Evolutionary conservation across 2,888 invertebrate species (phyloP), one percentile per base, ranked within the genome.

Genomic region (Psococerastis gibbosa): DNA sequence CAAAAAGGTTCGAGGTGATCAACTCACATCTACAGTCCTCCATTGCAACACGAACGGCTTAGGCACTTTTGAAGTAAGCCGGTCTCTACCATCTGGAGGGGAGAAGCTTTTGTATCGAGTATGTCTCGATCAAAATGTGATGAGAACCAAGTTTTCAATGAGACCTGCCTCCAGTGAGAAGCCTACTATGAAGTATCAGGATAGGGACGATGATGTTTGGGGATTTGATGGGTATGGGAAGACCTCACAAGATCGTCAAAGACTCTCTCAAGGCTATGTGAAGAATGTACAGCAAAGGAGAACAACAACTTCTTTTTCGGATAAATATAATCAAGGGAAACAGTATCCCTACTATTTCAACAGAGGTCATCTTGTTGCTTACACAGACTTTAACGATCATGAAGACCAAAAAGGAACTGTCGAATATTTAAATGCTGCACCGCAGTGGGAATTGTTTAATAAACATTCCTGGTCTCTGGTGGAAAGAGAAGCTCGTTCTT

Each of bases 311-410:
- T 38, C 22, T 6, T 38, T 18, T 11, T 20, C 38, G 6, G 20
- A 38, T 20, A 6, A 38, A 11, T 38, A 38, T 11, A 11, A 38
- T 20, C n/a, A 22, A 20, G 38, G 11, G 5, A 38, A 38, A 15
- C 15, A 15, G n/a, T 38, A 17, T 11, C 38, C 38, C 13, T 38
- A 38, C 22, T 38, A 38, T 20, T 38, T 38, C 38, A 17, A 17
- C 6, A 38, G 38, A 22, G 38, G 38, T 6, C 38, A 38, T 38
- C 22, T 38, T 16, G 38, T 38, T 38, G 20, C 38, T 22, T 38
- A 38, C 38, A 22, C 38, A 5, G 38, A 38, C 11, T 38, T 38
- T 18, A 15, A 6, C 18, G 38, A 38, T 11, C 5, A 38, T 3
- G 38, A 17, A 3, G 38, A 38, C 11, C 38, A 38, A 20, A 38